Conservation (phyloP, 2,797 vertebrate species). For the Gymnothorax reevesii region DNA sequence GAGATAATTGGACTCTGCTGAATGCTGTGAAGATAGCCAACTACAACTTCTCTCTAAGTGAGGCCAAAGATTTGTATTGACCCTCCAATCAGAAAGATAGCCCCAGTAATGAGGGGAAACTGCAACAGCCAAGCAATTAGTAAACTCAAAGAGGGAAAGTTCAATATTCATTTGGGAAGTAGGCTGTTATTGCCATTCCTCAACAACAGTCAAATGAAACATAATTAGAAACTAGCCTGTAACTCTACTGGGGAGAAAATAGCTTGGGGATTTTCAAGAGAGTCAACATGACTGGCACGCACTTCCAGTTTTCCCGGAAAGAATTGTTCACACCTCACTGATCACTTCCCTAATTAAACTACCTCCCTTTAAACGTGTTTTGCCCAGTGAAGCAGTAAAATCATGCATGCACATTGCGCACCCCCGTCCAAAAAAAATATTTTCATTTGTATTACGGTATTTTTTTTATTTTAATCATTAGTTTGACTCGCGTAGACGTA, state of each 20-base stretch:
- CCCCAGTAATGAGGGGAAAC: neutral
- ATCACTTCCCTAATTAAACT: constrained; percentile 15
- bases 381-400: neutral
- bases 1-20: neutral
- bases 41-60: neutral
- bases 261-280: neutral
- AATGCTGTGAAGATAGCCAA: neutral
- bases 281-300: neutral
- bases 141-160: neutral
- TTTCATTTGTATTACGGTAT: neutral
- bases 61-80: neutral
- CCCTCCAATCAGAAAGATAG: neutral
- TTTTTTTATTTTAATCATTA: neutral
- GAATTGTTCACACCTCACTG: constrained; percentile 1
- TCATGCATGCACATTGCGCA: neutral
- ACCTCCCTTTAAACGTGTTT: neutral
- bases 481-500: neutral
- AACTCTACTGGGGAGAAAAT: neutral
- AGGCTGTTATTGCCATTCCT: neutral
- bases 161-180: neutral
- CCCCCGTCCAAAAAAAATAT: neutral
- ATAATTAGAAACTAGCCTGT: constrained; percentile 17
- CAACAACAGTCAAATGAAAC: neutral
- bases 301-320: neutral
- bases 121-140: neutral